Evolutionary conservation across 2,113 vertebrate genomes (phyloP).

Genomic region (Myiozetetes cayanensis): DNA sequence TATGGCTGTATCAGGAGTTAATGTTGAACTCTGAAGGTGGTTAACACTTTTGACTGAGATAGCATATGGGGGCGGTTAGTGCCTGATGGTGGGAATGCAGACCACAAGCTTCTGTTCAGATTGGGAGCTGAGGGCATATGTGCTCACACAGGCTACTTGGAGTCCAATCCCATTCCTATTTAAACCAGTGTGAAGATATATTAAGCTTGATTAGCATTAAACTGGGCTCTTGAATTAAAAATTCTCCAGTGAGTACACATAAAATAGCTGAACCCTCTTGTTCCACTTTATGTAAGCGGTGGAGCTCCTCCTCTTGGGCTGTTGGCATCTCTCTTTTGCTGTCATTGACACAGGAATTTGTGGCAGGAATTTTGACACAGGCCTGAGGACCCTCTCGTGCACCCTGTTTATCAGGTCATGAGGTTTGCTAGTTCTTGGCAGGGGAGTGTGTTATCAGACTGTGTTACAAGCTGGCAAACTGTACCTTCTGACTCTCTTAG

Average conservation of each 20-base stretch:
- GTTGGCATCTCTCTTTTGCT: neutral
- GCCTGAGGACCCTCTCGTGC: neutral
- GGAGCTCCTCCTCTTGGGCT: neutral
- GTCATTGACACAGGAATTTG: neutral
- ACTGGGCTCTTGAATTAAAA: neutral
- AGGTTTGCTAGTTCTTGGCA: neutral
- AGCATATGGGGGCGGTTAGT: neutral
- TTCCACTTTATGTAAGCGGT: neutral
- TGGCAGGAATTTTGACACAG: too few relatives aligned
- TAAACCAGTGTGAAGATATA: neutral
- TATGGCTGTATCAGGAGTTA: neutral
- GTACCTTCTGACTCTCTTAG: neutral
- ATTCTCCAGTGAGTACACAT: neutral
- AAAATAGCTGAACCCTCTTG: neutral
- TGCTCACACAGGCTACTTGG: neutral
- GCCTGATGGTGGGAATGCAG: neutral
- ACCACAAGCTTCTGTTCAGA: neutral
- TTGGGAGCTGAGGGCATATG: neutral
- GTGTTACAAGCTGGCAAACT: neutral
- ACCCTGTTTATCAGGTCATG: neutral
- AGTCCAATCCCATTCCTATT: neutral
- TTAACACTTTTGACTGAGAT: neutral
- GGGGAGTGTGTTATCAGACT: neutral
- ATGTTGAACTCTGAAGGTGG: conserved; percentile 3
- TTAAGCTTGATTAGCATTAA: neutral